Percentiles rank a stretch among this genome's conserved stretches.
These are phyloP conservation scores for Cochlearius cochlearius DNA, from an alignment of 2,113 vertebrate species.

Conservation along the genomic window DNA sequence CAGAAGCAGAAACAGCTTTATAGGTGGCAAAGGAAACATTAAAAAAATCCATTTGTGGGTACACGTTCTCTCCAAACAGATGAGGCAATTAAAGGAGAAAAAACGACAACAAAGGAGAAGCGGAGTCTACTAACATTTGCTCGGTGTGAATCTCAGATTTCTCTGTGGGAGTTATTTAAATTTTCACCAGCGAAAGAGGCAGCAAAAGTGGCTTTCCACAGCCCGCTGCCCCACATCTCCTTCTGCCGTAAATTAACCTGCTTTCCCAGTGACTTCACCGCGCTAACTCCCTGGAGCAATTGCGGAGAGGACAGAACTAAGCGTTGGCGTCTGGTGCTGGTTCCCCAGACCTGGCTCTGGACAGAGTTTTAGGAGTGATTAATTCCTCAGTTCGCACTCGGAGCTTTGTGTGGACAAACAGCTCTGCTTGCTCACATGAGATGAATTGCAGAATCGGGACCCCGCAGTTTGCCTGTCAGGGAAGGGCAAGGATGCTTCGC, in stretches of 20 bases:
- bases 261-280: conserved; percentile 34
- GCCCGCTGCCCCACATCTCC: conserved; percentile 23
- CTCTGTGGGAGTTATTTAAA: conserved; percentile 60
- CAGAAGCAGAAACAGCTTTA: conserved; percentile 20
- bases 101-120: conserved; percentile 28
- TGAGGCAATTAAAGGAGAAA: conserved; percentile 43
- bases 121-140: conserved; percentile 37
- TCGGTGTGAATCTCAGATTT: conserved; percentile 35
- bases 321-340: background rate
- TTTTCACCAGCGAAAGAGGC: conserved; percentile 26
- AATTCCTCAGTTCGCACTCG: background rate
- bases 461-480: background rate
- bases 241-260: conserved; percentile 32
- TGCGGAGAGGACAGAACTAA: background rate
- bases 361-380: background rate
- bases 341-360: background rate
- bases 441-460: background rate
- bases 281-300: background rate
- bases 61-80: conserved; percentile 40
- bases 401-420: background rate
- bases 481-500: background rate
- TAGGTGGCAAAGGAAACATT: conserved; percentile 34
- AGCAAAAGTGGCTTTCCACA: conserved; percentile 23
- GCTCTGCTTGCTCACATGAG: background rate
- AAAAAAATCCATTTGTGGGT: conserved; percentile 27